phyloP scores from a whole-genome alignment of 2,797 vertebrate species.

The Myotis findleyi region DNA sequence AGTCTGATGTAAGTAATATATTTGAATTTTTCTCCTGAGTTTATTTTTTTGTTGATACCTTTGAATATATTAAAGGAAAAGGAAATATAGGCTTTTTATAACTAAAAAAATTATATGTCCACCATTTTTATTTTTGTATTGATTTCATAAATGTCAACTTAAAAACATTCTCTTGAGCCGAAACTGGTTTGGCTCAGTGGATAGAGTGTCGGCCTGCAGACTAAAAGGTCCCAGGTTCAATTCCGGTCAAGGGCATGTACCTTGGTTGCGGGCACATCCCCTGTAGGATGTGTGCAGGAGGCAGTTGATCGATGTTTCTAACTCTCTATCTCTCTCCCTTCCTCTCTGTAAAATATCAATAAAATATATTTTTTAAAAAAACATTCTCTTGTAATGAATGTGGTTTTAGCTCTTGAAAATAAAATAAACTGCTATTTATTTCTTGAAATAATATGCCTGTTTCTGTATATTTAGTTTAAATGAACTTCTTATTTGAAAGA shows the following conservation, averaged over 20 bases:
- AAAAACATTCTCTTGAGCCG: neutral
- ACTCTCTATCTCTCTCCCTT: no score
- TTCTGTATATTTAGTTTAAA: neutral
- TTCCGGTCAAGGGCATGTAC: no score
- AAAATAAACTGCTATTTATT: neutral
- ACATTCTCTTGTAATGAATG: neutral
- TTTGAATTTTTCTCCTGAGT: neutral
- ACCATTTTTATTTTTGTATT: conserved; percentile 34
- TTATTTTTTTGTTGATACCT: conserved; percentile 15
- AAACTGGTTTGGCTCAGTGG: no score
- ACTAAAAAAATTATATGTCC: neutral
- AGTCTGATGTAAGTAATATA: neutral
- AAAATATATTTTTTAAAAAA: neutral
- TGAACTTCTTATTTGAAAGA: conserved; percentile 24
- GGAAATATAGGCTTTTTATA: neutral
- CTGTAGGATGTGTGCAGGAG: no score
- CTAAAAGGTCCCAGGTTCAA: no score
- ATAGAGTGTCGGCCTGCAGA: no score
- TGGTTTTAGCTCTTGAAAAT: neutral
- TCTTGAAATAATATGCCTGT: neutral
- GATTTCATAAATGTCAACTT: neutral
- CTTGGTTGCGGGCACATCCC: no score
- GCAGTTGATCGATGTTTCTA: no score
- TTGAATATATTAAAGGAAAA: neutral
- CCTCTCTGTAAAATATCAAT: no score